phyloP scores from a whole-genome alignment of 1,140 invertebrate species.

The Caenorhabditis inopinata region DNA sequence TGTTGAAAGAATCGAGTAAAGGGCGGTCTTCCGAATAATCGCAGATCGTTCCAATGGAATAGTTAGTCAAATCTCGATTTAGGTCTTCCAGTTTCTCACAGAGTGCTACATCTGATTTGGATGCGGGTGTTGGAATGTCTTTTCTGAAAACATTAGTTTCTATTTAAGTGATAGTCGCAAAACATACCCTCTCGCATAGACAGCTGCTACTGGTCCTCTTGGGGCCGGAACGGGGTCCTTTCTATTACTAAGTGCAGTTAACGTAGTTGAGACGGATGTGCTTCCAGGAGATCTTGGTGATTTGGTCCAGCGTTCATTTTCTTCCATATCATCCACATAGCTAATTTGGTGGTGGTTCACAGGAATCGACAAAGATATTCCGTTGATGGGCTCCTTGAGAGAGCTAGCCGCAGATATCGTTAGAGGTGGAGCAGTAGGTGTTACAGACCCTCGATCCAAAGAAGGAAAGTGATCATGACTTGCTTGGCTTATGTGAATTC shows the following conservation, averaged over 20 bases:
- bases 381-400: neutral
- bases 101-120: constrained; percentile 33
- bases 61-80: constrained; percentile 58
- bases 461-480: neutral
- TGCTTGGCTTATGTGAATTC: too few species aligned
- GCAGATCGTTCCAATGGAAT: constrained; percentile 53
- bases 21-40: constrained; percentile 55
- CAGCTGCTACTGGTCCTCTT: constrained; percentile 14
- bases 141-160: neutral
- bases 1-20: constrained; percentile 29
- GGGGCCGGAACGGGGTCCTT: constrained; percentile 11
- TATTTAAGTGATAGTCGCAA: too few species aligned
- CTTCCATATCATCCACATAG: neutral
- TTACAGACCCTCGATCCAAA: neutral
- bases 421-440: neutral
- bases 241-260: neutral
- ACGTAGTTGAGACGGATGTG: neutral
- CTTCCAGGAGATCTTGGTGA: neutral
- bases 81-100: constrained; percentile 52
- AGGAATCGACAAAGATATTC: neutral
- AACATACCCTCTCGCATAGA: constrained; percentile 20
- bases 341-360: neutral
- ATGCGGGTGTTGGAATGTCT: neutral
- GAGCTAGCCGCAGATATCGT: neutral
- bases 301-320: neutral